Evolutionary conservation across 1,140 invertebrate genomes (phyloP).

Genomic region (Listronotus oregonensis): DNA sequence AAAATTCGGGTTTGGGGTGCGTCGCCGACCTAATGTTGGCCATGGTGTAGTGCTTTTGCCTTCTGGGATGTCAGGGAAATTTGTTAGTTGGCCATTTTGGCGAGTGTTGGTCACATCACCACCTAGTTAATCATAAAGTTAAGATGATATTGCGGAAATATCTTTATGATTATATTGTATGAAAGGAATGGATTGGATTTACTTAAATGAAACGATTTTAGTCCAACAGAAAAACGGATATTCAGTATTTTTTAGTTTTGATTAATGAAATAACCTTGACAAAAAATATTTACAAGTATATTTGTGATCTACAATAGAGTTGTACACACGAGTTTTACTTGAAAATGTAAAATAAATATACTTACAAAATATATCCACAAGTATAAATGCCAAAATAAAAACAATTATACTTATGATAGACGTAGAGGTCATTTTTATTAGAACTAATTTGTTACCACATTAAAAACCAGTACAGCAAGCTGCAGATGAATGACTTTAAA

Average conservation of each 20-base stretch:
- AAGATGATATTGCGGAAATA: neutral
- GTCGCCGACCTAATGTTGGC: conserved; percentile 36
- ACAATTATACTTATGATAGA: conserved; percentile 16
- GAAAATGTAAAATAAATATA: conserved; percentile 4
- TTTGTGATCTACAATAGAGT: too few relatives aligned
- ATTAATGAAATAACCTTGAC: too few relatives aligned
- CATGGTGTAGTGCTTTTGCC: conserved; percentile 36
- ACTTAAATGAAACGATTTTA: too few relatives aligned
- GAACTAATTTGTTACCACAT: too few relatives aligned
- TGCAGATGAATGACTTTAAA: too few relatives aligned
- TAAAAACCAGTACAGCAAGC: too few relatives aligned
- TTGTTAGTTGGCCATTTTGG: conserved; percentile 3
- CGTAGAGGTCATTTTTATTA: neutral
- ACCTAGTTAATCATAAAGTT: conserved; percentile 3
- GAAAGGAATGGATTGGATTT: too few relatives aligned
- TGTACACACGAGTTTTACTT: too few relatives aligned
- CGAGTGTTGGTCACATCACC: conserved; percentile 4
- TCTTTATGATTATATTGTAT: too few relatives aligned
- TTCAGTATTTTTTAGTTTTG: too few relatives aligned
- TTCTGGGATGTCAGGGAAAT: neutral
- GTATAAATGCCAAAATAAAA: conserved; percentile 12
- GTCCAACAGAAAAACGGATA: too few relatives aligned
- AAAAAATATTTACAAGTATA: too few relatives aligned
- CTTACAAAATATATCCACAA: conserved; percentile 30
- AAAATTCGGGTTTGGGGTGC: neutral